Base-by-base conservation (phyloP, 2,113 vertebrate genomes). In the Bufo gargarizans region DNA sequence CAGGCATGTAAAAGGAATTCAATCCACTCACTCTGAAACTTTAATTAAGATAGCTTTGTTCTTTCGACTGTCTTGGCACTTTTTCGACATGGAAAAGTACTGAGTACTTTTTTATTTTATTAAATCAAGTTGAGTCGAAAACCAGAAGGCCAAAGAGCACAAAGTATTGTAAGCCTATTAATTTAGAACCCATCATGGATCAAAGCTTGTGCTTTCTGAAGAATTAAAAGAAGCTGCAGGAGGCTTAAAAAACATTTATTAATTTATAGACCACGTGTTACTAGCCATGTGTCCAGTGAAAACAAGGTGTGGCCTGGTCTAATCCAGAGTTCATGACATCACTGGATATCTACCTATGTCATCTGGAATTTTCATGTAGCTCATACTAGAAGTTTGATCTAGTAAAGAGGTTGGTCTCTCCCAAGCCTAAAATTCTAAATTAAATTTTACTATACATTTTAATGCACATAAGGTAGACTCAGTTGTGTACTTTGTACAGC, bases 81-180 rank as follows among this genome's bases (percentile, higher is more conserved):
- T 12, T 9, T 63, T 3, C 22, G 47, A 19, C 56, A 53, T 89
- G 87, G 87, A 89, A 88, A 89, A 89, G 61, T 89, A 84, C 87
- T 76, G 74, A 4, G 59, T 77, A 47, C 14, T 47, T 74, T 72
- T 43, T 16, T 53, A 76, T 72, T 43, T 83, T 72, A 67, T 84
- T 78, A 78, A 77, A 89, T 49, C 14, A 72, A 58, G 50, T 63
- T 59, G 49, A 78, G 82, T 72, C 49, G 47, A 77, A 77, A 88
- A 61, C 12, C 9, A 82, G 55, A 61, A 77, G 59, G 45, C 77
- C 69, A 83, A 83, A 50, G 69, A 74, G 33, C 17, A 76, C 53
- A 77, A 84, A 55, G 82, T 63, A 65, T 69, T 84, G 20, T 77
- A 89, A 89, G 81, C 82, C 82, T 89, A 84, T 89, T 88, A 72